Evolutionary conservation across 2,888 invertebrate genomes (phyloP), one percentile per base, ranked within the genome.

Genomic region (Acholoe squamosa): DNA sequence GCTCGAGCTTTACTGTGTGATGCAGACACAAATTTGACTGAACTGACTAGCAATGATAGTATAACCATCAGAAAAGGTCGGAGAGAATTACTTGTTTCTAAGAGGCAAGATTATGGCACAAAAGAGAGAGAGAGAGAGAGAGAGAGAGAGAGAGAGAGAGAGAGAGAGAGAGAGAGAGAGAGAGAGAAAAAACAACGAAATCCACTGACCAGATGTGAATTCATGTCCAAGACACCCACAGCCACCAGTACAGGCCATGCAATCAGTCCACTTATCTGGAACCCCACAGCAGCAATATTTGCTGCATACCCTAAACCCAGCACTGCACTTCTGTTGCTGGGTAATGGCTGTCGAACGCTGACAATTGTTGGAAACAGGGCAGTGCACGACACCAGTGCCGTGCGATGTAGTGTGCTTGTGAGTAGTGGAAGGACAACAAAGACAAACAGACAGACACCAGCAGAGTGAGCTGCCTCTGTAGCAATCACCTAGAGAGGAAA

Each of bases 391-490:
- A 98, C 99, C 34, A 99, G 99, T 92, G 99, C 96, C 98, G 99
- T 99, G 61, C 98, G 98, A 76, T 98, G 99, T 96, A 98, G 98
- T 90, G 99, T 97, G 5, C 98, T 98, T 96, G 99, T 99, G 93
- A 99, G 96, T 95, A 98, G 98, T 0, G 99, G 99, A 89, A 99
- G 96, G 84, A 99, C 97, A 92, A 97, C 97, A 95, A 98, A 98
- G 94, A 98, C 97, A 92, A 99, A 96, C 71, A 99, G 95, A 0
- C 98, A 98, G 92, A 98, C 96, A 52, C 99, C 99, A 91, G 98
- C 96, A 0, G 98, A 97, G 95, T 99, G 98, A 89, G 98, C 96
- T 0, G 98, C 98, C 96, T 99, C 99, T 95, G 98, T 97, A 84
- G 98, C 94, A 93, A 98, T 97, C 89, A 98, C 95, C 96, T 96